Conservation (phyloP, 2,888 invertebrate species). For the Unio pictorum region DNA sequence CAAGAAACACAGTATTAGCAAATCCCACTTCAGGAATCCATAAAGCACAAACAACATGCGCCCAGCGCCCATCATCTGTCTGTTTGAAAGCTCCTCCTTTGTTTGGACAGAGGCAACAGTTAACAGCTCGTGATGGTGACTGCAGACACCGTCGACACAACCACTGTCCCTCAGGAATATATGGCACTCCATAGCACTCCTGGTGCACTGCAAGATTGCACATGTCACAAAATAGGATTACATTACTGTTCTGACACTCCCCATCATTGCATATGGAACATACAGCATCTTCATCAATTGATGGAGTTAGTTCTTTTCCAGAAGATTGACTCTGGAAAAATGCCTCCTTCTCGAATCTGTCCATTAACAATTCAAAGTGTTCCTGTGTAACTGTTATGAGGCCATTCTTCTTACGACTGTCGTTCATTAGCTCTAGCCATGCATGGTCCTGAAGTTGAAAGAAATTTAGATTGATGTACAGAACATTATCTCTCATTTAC, state of each 20-base stretch:
- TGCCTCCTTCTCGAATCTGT: constrained; percentile 96
- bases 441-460: constrained; percentile 81
- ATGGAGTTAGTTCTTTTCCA: constrained; percentile 78
- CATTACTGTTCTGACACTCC: constrained; percentile 98
- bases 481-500: not conserved
- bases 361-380: constrained; percentile 95
- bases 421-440: constrained; percentile 93
- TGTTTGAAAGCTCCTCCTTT: constrained; percentile 99
- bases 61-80: constrained; percentile 96
- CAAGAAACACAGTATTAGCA: constrained; percentile 96
- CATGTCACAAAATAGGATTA: constrained; percentile 99
- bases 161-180: constrained; percentile 98
- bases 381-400: constrained; percentile 87
- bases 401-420: constrained; percentile 77
- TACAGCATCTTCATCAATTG: constrained; percentile 96
- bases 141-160: constrained; percentile 95
- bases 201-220: constrained; percentile 98
- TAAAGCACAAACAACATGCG: constrained; percentile 97
- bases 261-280: constrained; percentile 99
- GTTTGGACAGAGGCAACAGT: constrained; percentile 98
- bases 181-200: constrained; percentile 98
- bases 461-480: not conserved
- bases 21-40: constrained; percentile 98
- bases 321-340: constrained; percentile 71
- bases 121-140: constrained; percentile 95